Evolutionary conservation across 1,140 invertebrate species (phyloP), one percentile per base, ranked within the genome.

Genomic region (Lepidurus couesii): DNA sequence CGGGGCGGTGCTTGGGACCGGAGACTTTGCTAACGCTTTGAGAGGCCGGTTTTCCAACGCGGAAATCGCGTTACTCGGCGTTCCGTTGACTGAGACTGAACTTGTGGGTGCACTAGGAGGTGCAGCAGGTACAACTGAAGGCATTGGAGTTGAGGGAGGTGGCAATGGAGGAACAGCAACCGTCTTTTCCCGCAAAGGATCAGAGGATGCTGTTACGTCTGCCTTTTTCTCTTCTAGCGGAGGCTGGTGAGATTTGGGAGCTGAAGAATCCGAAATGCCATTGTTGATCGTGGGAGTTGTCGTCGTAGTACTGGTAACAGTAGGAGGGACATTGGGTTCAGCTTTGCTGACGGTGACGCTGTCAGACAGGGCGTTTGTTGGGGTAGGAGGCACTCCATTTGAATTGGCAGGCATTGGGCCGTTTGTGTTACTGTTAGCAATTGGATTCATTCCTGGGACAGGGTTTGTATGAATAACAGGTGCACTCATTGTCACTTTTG

Each of bases 391-490:
- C 16, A 21, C 16, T 65, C 6, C 13, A 16, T 9, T 65, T 7
- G 53, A n/a, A 16, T 13, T 7, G 16, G n/a, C 16, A 16, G 53
- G 13, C 8, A 21, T 65, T 9, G 53, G 16, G 13, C 21, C 21
- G 53, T 65, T 65, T 13, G 53, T 65, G 53, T 7, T 21, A 65
- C 21, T 65, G 53, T 65, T 65, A 21, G 53, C 53, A 21, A 13
- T 21, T n/a, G 53, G 53, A 21, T 16, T 65, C 53, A 65, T 65
- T 7, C 53, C 53, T 21, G 13, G 53, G 53, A 65, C 53, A 13
- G 53, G 53, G 13, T 65, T 65, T 65, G 53, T n/a, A 65, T 65
- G 53, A 21, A 65, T 21, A 65, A 21, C 53, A 65, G 53, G 53
- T 65, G 53, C 53, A 65, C 53, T 65, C 53, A 65, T 65, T 65